Evolutionary conservation across 2,113 vertebrate genomes (phyloP), one percentile per base, ranked within the genome.

Genomic region (Mellivora capensis): DNA sequence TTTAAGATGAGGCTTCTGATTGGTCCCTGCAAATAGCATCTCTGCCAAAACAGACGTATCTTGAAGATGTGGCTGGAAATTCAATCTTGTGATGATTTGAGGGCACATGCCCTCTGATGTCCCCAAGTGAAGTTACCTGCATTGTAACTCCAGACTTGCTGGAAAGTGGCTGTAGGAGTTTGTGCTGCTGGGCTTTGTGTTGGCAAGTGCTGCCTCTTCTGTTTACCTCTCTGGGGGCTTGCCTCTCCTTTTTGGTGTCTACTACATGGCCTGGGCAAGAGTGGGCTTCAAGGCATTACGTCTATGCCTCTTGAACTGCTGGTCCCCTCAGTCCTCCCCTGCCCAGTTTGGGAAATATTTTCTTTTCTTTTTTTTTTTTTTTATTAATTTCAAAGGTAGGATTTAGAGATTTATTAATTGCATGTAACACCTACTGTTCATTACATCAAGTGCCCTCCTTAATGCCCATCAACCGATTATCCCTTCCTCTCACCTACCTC

Each of bases 21-120:
- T 72, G 77, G 77, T 47, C 12, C 15, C 17, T 47, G 47, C 31
- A 71, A 87, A 90, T 18, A 95, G 42, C 61, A 11, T 79, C 54
- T 76, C 34, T 67, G 79, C 44, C 54, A 31, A 72, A 72, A 91
- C n/a, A 71, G 67, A 71, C 27, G 74, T 61, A n/a, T 90, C 47
- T 71, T 34, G 49, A 90, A 83, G 67, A 57, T 88, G 84, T 69
- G 91, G 85, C 86, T 95, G 57, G 93, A 88, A 96, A 83, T 83
- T 71, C 54, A 89, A 0, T 93, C 64, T 87, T 37, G 54, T 54
- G 27, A 49, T 86, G 71, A 86, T 27, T 29, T 62, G 81, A 87
- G 54, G 23, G 86, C 0, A 0, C 0, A 1, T 81, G 34, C 7
- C 62, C 57, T 79, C n/a, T 49, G 85, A 31, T 54, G 69, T 44